Percentiles rank a stretch among this genome's conserved stretches.
These are phyloP conservation scores for Morelia viridis DNA, from an alignment of 2,797 vertebrate genomes.

Conservation along the genomic window DNA sequence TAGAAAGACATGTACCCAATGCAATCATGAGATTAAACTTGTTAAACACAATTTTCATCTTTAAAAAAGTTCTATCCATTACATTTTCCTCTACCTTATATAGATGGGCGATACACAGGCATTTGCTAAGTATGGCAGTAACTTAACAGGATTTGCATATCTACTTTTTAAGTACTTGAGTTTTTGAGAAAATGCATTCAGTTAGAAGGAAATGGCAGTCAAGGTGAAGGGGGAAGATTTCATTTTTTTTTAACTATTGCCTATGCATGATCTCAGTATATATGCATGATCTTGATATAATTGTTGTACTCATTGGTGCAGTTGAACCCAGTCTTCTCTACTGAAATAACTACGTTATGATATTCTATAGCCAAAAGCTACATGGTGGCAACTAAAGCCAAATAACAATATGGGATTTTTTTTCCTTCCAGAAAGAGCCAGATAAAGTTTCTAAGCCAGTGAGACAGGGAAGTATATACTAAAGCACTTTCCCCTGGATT, in stretches of 20 bases:
- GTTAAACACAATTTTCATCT: not conserved
- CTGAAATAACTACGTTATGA: not conserved
- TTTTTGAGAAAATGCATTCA: not conserved
- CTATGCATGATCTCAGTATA: not conserved
- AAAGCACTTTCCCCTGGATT: not conserved
- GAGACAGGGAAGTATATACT: not conserved
- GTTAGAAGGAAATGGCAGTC: not conserved
- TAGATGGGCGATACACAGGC: not conserved
- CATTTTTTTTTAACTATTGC: not conserved
- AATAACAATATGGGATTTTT: not conserved
- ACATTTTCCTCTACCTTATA: not conserved
- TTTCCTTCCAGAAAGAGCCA: not conserved
- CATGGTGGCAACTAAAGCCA: not conserved
- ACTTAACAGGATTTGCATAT: not conserved
- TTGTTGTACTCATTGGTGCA: not conserved
- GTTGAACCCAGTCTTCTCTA: not conserved
- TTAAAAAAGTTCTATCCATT: not conserved
- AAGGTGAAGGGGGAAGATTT: not conserved
- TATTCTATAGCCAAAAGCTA: not conserved
- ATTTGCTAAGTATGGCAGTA: not conserved
- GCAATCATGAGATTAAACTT: not conserved
- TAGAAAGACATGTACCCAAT: slow-evolving; percentile 1
- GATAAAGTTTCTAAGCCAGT: not conserved
- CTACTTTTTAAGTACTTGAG: not conserved
- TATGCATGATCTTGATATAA: not conserved